Evolutionary conservation across 2,888 invertebrate species (phyloP).

Genomic region (Kuschelorhynchus macadamiae): DNA sequence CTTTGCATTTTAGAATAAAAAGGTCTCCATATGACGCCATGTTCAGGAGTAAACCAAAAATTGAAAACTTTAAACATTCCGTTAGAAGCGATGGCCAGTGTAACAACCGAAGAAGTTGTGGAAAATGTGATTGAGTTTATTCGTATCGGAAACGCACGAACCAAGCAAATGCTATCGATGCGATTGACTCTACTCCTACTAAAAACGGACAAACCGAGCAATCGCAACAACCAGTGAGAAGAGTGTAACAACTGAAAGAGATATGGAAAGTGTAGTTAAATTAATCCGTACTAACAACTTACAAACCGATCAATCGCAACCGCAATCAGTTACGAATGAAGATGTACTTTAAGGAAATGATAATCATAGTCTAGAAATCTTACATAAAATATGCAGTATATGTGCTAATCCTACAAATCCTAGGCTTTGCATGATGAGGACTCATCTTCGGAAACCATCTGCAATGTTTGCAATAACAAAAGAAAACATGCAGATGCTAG

Average conservation of each 20-base stretch:
- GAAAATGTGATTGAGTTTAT: slow-evolving; percentile 12
- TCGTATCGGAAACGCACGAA: slow-evolving; percentile 2
- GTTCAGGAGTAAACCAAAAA: neutral
- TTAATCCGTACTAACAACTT: slow-evolving; percentile 21
- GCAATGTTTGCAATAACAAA: slow-evolving; percentile 11
- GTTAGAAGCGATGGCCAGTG: slow-evolving; percentile 5
- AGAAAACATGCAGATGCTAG: slow-evolving; percentile 24
- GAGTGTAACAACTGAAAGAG: slow-evolving; percentile 35
- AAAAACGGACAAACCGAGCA: slow-evolving; percentile 7
- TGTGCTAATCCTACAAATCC: neutral
- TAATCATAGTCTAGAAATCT: neutral
- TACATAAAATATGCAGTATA: neutral
- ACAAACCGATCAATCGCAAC: neutral
- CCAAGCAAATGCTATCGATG: slow-evolving; percentile 23
- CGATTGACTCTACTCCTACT: slow-evolving; percentile 26
- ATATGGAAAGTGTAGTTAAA: slow-evolving; percentile 22
- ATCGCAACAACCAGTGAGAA: slow-evolving; percentile 2
- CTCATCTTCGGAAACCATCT: slow-evolving; percentile 1
- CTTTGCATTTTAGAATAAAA: too few relatives aligned
- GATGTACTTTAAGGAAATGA: too few relatives aligned
- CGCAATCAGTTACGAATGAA: too few relatives aligned
- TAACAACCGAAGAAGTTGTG: slow-evolving; percentile 17
- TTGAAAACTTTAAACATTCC: neutral
- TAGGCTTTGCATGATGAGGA: neutral
- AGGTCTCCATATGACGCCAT: too few relatives aligned